Evolutionary conservation across 2,888 invertebrate species (phyloP), one percentile per base, ranked within the genome.

Genomic region (Hypercompe scribonia): DNA sequence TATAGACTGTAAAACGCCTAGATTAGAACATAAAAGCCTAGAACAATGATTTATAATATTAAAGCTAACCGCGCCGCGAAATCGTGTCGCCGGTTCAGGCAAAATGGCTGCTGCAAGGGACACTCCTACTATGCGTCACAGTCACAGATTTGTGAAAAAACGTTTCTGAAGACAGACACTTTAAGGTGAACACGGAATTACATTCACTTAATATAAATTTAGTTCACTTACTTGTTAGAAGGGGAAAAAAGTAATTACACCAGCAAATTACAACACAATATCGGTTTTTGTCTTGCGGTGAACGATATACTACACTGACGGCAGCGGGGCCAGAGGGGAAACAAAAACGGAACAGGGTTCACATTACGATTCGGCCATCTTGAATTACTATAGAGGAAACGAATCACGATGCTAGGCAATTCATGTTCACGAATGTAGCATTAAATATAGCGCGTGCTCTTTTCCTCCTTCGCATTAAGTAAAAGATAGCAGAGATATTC

Each of bases 51-150:
- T 89, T 88, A 79, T 84, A 88, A 88, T 24, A 61, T 85, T 65
- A 88, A 85, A 79, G 85, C 82, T 89, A 94, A 93, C 92, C 94
- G 90, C 95, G 91, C 94, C 90, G 91, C 89, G 90, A 92, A 92
- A 94, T 94, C 94, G 96, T 95, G 95, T 93, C 92, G 95, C 96
- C 96, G 96, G 95, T 88, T 91, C 91, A 89, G 89, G 94, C 95
- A 96, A 96, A 96, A 96, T 96, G 96, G 96, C 96, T 96, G 96
- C 96, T 95, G 92, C 91, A 88, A 93, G 90, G 70, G 96, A 93
- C 96, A 96, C 96, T 96, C 96, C 96, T 96, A 95, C 94, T 91
- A 96, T 96, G 96, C 96, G 96, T 96, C 96, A 96, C 96, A 96
- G 90, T 93, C 93, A 94, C 94, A 91, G 88, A 90, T 90, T 89